Conservation (phyloP, 2,888 invertebrate species). For the Eupeodes luniger region DNA sequence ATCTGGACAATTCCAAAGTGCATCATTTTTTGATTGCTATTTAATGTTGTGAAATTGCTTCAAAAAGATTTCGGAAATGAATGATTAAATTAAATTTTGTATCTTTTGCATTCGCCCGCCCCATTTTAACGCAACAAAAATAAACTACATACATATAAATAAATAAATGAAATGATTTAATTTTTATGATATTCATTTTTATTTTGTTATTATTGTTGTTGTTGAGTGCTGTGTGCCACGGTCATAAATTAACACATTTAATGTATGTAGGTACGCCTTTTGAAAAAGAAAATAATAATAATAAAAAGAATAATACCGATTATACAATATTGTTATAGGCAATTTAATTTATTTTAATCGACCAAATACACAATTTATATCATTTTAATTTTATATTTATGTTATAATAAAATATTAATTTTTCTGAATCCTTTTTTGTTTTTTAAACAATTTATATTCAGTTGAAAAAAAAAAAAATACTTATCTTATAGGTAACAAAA, state of each 20-base stretch:
- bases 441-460: neutral
- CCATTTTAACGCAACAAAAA: neutral
- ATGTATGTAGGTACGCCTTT: conserved; percentile 6
- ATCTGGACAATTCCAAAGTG: conserved; percentile 37
- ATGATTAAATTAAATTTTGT: conserved; percentile 15
- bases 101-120: neutral
- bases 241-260: neutral
- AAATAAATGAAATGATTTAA: conserved; percentile 12
- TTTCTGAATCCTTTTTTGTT: neutral
- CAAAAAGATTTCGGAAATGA: conserved; percentile 4
- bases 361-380: neutral
- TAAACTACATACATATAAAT: too few relatives aligned
- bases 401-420: neutral
- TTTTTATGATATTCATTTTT: neutral
- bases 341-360: neutral
- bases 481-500: too few relatives aligned
- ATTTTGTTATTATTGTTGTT: neutral
- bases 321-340: neutral
- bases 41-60: conserved; percentile 35
- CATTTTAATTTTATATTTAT: too few relatives aligned
- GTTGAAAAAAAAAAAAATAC: neutral
- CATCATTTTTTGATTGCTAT: conserved; percentile 11
- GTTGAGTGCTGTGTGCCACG: neutral
- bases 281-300: neutral
- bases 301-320: neutral